phyloP scores from a whole-genome alignment of 2,888 invertebrate genomes.

The Leptopilina myrica region DNA sequence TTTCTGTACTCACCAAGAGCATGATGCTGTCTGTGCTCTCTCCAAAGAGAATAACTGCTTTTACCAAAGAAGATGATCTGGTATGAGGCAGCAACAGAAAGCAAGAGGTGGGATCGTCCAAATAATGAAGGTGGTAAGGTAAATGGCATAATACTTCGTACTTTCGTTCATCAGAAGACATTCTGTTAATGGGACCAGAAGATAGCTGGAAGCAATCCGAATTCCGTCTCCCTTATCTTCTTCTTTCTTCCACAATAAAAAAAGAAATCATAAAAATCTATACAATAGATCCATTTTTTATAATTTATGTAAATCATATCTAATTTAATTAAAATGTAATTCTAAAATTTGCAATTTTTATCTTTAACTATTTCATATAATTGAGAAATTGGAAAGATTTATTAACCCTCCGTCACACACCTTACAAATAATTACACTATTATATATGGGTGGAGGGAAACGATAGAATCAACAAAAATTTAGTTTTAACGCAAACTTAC shows the following conservation, averaged over 20 bases:
- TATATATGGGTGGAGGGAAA: no score
- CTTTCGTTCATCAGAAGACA: constrained; percentile 26
- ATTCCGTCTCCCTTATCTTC: not conserved
- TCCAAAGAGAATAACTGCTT: constrained; percentile 56
- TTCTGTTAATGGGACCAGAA: constrained; percentile 27
- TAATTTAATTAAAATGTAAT: no score
- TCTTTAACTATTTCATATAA: no score
- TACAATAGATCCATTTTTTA: not conserved
- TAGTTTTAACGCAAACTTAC: no score
- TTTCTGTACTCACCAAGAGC: constrained; percentile 75
- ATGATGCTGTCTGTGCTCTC: constrained; percentile 75
- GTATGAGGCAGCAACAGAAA: constrained; percentile 53
- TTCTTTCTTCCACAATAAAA: not conserved
- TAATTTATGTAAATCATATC: not conserved
- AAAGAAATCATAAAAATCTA: not conserved
- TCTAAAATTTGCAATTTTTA: no score
- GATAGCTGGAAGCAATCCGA: constrained; percentile 10
- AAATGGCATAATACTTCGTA: constrained; percentile 35
- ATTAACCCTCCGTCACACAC: no score
- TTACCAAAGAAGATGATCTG: constrained; percentile 58
- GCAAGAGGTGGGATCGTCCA: constrained; percentile 50
- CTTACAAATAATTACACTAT: no score
- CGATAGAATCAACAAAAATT: no score
- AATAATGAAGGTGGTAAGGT: constrained; percentile 45
- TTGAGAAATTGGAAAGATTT: no score